Percentiles rank a stretch among this genome's conserved stretches.
phyloP scores from a whole-genome alignment of 2,888 invertebrate species.

The Parnassius glacialis region DNA sequence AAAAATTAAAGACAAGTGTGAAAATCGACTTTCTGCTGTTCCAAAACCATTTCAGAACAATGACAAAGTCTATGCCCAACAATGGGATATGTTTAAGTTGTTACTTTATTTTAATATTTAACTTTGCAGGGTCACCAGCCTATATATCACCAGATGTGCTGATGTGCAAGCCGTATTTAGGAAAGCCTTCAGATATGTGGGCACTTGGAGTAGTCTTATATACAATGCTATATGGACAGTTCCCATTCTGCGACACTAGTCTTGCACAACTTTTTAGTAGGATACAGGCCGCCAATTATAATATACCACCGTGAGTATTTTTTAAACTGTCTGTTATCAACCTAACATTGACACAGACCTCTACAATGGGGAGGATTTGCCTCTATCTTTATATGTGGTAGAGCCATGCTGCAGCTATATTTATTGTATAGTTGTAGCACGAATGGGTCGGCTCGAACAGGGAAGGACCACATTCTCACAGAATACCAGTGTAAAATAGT shows the following conservation, averaged over 20 bases:
- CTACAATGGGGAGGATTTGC: no score
- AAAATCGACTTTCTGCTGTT: no score
- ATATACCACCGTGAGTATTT: slow-evolving; percentile 84
- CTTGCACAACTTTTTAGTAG: slow-evolving; percentile 87
- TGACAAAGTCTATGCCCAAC: no score
- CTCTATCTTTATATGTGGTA: no score
- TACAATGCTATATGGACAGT: slow-evolving; percentile 90
- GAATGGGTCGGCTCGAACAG: no score
- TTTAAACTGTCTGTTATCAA: background rate
- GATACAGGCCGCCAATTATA: slow-evolving; percentile 87
- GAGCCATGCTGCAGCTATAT: no score
- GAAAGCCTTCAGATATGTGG: slow-evolving; percentile 93
- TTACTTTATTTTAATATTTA: background rate
- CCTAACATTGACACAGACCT: background rate
- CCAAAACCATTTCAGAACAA: no score
- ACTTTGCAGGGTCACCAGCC: slow-evolving; percentile 83
- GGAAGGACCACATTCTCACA: no score
- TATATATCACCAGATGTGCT: slow-evolving; percentile 91
- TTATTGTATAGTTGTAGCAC: no score
- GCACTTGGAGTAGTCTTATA: slow-evolving; percentile 89
- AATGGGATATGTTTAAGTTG: no score
- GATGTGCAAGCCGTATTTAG: slow-evolving; percentile 87
- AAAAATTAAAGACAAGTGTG: no score
- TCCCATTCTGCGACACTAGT: slow-evolving; percentile 89
- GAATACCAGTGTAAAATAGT: no score